Evolutionary conservation across 2,888 invertebrate species (phyloP), one percentile per base, ranked within the genome.

Genomic region (Phasia obesa): DNA sequence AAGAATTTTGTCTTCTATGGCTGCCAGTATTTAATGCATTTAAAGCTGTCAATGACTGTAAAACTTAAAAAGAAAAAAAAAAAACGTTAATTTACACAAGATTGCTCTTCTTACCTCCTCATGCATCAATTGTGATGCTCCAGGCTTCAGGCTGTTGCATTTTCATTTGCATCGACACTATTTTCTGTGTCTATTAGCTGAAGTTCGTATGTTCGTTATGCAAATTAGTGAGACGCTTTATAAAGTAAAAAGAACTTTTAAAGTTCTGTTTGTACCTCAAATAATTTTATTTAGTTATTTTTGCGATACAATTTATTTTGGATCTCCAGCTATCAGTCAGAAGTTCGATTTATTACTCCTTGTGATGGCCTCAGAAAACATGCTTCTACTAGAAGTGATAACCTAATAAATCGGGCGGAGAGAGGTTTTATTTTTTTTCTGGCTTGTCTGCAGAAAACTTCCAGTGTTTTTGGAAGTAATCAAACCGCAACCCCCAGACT

Each of bases 21-120:
- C 49, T 69, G 73, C 25, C 67, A 67, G 31, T 23, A 15, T 51
- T 67, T 64, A 49, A 42, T 31, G 49, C 70, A 76, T 64, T 78
- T 69, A 49, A 64, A 49, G 64, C 67, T 77, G 81, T 77, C 81
- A 77, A 73, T 71, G 70, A 55, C 51, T 67, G 17, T 47, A 64
- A 59, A 21, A 44, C 42, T 51, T 60, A 35, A 49, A 27, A n/a
- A n/a, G n/a, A n/a, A n/a, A n/a, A n/a, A n/a, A n/a, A n/a, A n/a
- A 35, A 57, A 69, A 64, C 19, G 67, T 74, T 64, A 77, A 77
- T 69, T 77, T 60, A 38, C 6, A 76, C 76, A 76, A 59, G 25
- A 25, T n/a, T 38, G 17, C 6, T 9, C 21, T 35, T 23, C 35
- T 13, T 31, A 19, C 25, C n/a, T n/a, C n/a, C n/a, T n/a, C n/a